Evolutionary conservation across 2,888 invertebrate species (phyloP).

Genomic region (Andrena camellia): DNA sequence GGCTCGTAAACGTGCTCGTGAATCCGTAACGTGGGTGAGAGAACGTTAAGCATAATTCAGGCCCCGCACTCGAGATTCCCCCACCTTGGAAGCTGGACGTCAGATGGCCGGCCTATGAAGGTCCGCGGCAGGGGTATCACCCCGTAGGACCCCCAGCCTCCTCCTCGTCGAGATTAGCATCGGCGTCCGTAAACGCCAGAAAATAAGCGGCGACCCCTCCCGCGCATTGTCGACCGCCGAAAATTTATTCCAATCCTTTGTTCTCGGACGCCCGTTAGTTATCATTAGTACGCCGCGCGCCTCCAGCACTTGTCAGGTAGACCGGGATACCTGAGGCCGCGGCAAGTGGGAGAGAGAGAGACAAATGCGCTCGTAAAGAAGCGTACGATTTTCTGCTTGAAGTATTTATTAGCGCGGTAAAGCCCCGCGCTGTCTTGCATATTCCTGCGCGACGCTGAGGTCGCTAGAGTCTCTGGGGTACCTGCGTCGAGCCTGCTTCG

Average conservation of each 20-base stretch:
- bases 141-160: constrained; percentile 58
- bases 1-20: constrained; percentile 34
- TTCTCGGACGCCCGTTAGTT: constrained; percentile 74
- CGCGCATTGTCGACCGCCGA: constrained; percentile 67
- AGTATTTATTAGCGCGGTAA: constrained; percentile 54
- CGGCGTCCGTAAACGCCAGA: constrained; percentile 72
- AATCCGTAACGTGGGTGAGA: constrained; percentile 61
- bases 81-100: constrained; percentile 55
- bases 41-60: constrained; percentile 74
- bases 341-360: background rate
- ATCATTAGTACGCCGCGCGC: constrained; percentile 74
- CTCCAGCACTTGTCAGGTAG: constrained; percentile 68
- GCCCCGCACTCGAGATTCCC: constrained; percentile 60
- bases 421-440: constrained; percentile 2
- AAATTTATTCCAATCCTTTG: constrained; percentile 77
- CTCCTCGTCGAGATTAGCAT: constrained; percentile 72
- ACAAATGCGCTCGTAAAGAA: constrained; percentile 54
- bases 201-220: constrained; percentile 70
- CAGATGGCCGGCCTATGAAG: constrained; percentile 70
- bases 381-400: constrained; percentile 48
- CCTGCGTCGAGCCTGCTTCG: too few relatives aligned
- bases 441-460: background rate
- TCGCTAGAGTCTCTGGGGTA: background rate
- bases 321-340: constrained; percentile 40
- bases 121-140: constrained; percentile 51